phyloP scores from a whole-genome alignment of 2,797 vertebrate species.

The Lepus townsendii region DNA sequence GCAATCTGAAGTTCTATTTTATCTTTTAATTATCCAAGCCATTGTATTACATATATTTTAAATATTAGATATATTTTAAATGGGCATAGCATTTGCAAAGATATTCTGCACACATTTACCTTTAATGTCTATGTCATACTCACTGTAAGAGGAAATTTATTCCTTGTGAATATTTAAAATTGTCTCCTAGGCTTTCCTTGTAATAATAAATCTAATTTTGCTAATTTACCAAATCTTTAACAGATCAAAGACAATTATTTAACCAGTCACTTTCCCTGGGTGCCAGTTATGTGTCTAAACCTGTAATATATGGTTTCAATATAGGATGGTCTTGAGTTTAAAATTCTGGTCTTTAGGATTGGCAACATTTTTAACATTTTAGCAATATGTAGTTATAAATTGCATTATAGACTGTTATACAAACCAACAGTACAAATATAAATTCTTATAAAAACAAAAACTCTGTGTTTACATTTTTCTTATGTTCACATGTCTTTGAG shows the following conservation, averaged over 20 bases:
- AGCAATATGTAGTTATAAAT: not conserved
- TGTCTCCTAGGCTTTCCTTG: constrained; percentile 12
- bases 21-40: constrained; percentile 16
- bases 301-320: not conserved
- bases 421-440: not conserved
- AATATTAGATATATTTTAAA: not conserved
- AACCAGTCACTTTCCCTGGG: not conserved
- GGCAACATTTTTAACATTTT: not conserved
- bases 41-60: not conserved
- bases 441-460: not conserved
- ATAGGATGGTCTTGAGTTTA: not conserved
- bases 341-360: not conserved
- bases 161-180: constrained; percentile 29
- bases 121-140: not conserved
- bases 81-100: not conserved
- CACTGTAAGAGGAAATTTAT: not conserved
- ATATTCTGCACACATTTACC: not conserved
- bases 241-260: not conserved
- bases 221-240: constrained; percentile 36
- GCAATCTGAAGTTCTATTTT: not conserved
- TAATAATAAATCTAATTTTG: constrained; percentile 28
- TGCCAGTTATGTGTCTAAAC: not conserved
- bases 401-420: not conserved
- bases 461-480: not conserved
- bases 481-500: not conserved